phyloP scores from a whole-genome alignment of 2,888 invertebrate species.

The Deilephila porcellus region DNA sequence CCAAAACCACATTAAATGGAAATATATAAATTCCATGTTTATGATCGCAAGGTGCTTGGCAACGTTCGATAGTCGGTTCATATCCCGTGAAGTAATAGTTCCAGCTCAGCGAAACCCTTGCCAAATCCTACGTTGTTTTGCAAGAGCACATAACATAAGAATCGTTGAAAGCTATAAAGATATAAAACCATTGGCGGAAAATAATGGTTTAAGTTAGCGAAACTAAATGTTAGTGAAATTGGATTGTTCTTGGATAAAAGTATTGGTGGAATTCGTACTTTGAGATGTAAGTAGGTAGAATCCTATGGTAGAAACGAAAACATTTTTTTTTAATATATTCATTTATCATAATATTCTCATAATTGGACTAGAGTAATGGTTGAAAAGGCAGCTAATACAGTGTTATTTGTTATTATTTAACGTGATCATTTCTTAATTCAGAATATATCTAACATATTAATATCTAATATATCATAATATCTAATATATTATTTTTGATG shows the following conservation, averaged over 20 bases:
- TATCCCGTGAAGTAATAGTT: slow-evolving; percentile 56
- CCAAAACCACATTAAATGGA: not conserved
- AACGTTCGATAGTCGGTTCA: slow-evolving; percentile 54
- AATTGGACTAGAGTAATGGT: too few relatives aligned
- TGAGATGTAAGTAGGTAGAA: too few relatives aligned
- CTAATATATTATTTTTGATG: too few relatives aligned
- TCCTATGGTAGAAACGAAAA: too few relatives aligned
- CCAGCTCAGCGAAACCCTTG: slow-evolving; percentile 69
- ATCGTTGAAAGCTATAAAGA: slow-evolving; percentile 48
- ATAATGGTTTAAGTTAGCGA: slow-evolving; percentile 48
- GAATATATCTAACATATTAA: too few relatives aligned
- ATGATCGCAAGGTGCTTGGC: slow-evolving; percentile 50
- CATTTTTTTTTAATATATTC: too few relatives aligned
- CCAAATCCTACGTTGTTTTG: slow-evolving; percentile 74
- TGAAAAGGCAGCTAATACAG: too few relatives aligned
- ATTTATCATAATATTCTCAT: too few relatives aligned
- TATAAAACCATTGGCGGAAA: slow-evolving; percentile 52
- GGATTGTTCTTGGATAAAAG: slow-evolving; percentile 5
- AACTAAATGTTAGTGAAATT: slow-evolving; percentile 24
- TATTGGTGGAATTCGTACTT: too few relatives aligned
- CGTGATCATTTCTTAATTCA: too few relatives aligned
- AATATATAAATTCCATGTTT: slow-evolving; percentile 6
- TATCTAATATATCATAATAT: too few relatives aligned
- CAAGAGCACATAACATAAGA: slow-evolving; percentile 54
- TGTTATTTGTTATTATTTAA: too few relatives aligned